Base-by-base conservation (phyloP, 1,140 invertebrate genomes). In the Atta texana region DNA sequence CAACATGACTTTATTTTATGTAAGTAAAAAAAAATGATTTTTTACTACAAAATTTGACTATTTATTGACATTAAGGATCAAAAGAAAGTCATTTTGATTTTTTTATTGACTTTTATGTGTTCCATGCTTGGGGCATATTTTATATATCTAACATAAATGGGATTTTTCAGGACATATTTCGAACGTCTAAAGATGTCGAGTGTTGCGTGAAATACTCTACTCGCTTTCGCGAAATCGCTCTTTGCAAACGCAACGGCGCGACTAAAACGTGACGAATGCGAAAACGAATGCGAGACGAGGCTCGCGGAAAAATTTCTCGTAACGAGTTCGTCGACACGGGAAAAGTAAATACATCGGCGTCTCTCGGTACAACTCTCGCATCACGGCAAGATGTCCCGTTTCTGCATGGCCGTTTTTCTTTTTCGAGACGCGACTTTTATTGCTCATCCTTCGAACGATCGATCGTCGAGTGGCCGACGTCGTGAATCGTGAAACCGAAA, bases 361-460 rank as follows among this genome's bases (percentile, higher is more conserved):
- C 12, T 12, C 49, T 21, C 51, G 78, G 49, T 72, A 14, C 49
- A 31, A 14, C 24, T 44, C 39, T 28, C 64, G 34, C 64, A 2
- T 21, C 31, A 16, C 28, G 49, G 49, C 71, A 28, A 53, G 51
- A 51, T 16, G 8, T 24, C 28, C n/a, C 28, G 53, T 44, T 77
- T 31, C 59, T n/a, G n/a, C 31, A 7, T 18, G 18, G 24, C 68
- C 21, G 28, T 59, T 81, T 80, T 49, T 31, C 85, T 86, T 84
- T 18, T 55, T 31, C 55, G 80, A 49, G 21, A 57, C 69, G 80
- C n/a, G 55, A 84, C 55, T 84, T 84, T 84, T 63, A 61, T 61
- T 34, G 68, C 24, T 39, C 69, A 21, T 84, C 55, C 69, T 61
- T 61, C 39, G 61, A 39, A 12, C 68, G 55, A 84, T 84, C 80